phyloP scores from a whole-genome alignment of 2,888 invertebrate genomes.

The Eristalis arbustorum region DNA sequence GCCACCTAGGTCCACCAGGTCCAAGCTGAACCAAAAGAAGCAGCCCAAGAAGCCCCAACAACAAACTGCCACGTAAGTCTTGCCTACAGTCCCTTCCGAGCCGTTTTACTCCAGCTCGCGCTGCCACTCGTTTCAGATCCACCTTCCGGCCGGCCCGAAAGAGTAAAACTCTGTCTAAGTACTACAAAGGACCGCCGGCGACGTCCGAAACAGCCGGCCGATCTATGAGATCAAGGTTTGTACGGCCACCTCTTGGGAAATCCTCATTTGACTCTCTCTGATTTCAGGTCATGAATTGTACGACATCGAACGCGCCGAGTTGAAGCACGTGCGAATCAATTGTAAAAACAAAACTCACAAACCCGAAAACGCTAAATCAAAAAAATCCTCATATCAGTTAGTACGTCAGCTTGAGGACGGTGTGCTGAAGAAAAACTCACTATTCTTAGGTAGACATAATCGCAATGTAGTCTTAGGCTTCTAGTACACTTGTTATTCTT shows the following conservation, averaged over 20 bases:
- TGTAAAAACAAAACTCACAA: background rate
- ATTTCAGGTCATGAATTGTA: conserved; percentile 46
- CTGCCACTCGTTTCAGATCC: background rate
- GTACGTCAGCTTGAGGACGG: background rate
- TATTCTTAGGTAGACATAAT: conserved; percentile 7
- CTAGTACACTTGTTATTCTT: conserved; percentile 10
- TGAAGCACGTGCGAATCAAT: background rate
- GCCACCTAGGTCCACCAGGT: conserved; percentile 42
- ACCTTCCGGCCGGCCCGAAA: conserved; percentile 75
- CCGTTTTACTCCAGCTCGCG: background rate
- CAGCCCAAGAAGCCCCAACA: background rate
- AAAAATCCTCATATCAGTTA: conserved; percentile 40
- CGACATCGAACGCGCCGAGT: background rate
- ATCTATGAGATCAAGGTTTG: conserved; percentile 62
- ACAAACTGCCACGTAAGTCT: conserved; percentile 8
- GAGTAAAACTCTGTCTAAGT: conserved; percentile 78
- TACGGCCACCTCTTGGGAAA: background rate
- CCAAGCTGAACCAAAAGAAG: conserved; percentile 41
- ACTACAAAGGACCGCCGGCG: conserved; percentile 76
- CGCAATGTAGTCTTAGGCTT: conserved; percentile 9
- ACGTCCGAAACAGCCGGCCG: conserved; percentile 20
- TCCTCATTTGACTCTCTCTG: background rate
- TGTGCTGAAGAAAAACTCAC: background rate
- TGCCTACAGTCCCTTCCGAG: background rate
- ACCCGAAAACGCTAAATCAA: conserved; percentile 1